A percentile compares a stretch with the other conserved stretches of the same genome.
Conservation (phyloP, 2,888 invertebrate species). For the Patella pellucida region DNA sequence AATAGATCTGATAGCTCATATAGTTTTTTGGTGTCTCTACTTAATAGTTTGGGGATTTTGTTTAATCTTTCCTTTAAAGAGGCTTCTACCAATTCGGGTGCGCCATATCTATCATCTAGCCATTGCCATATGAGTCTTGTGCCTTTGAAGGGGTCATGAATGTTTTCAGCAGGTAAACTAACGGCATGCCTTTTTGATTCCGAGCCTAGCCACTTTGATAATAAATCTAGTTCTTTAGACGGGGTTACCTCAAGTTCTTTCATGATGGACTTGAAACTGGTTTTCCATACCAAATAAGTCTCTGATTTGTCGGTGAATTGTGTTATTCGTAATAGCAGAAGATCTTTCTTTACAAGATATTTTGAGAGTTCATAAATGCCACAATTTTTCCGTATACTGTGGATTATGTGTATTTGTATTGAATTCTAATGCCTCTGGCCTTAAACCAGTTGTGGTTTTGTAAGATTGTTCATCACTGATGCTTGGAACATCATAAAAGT, state of each 20-base stretch:
- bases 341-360: no score
- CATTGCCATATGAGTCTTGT: constrained; percentile 23
- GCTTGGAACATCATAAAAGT: no score
- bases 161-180: constrained; percentile 21
- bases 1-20: constrained; percentile 27
- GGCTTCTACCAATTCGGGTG: constrained; percentile 26
- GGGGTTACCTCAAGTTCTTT: constrained; percentile 18
- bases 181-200: constrained; percentile 22
- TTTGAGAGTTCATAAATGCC: no score
- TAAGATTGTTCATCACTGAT: no score
- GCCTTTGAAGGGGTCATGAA: constrained; percentile 16
- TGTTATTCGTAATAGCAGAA: no score
- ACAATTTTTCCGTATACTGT: no score
- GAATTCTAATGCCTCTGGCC: no score
- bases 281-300: no score
- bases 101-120: constrained; percentile 28
- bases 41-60: constrained; percentile 19
- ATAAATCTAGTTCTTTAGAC: constrained; percentile 23
- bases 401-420: no score
- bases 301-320: no score
- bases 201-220: constrained; percentile 27
- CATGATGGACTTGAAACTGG: background rate
- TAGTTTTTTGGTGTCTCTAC: constrained; percentile 26
- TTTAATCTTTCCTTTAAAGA: constrained; percentile 21
- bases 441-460: no score